phyloP scores from a whole-genome alignment of 2,888 invertebrate species.

The Perizoma flavofasciatum region DNA sequence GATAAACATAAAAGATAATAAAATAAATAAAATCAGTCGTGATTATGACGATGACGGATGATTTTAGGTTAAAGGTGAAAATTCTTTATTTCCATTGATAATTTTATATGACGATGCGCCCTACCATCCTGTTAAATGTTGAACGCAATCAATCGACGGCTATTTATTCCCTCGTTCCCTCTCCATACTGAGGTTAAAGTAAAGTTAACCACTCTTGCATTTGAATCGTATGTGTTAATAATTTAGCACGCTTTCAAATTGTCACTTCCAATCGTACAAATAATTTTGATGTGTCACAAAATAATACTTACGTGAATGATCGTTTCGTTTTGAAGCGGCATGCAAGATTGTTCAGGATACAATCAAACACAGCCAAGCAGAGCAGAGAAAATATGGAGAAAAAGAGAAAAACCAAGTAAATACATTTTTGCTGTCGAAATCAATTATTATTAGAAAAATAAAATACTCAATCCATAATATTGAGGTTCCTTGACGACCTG shows the following conservation, averaged over 20 bases:
- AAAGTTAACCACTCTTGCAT: constrained; percentile 34
- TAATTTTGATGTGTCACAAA: constrained; percentile 80
- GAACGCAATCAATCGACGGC: constrained; percentile 32
- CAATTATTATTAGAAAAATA: constrained; percentile 77
- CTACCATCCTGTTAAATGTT: constrained; percentile 44
- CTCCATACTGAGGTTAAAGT: constrained; percentile 38
- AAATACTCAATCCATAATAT: constrained; percentile 73
- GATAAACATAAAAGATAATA: constrained; percentile 62
- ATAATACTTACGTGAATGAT: constrained; percentile 90
- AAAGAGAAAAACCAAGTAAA: constrained; percentile 90
- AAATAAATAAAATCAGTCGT: constrained; percentile 55
- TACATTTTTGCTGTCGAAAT: constrained; percentile 85
- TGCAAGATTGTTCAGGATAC: constrained; percentile 90
- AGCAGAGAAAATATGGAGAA: constrained; percentile 92
- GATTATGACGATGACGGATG: constrained; percentile 61
- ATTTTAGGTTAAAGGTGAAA: constrained; percentile 68
- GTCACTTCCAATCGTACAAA: constrained; percentile 42
- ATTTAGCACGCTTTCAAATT: constrained; percentile 42
- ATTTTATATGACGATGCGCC: constrained; percentile 43
- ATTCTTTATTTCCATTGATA: constrained; percentile 36
- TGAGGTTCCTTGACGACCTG: constrained; percentile 75
- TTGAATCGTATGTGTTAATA: constrained; percentile 22
- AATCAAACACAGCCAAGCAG: constrained; percentile 93
- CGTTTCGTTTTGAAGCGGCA: constrained; percentile 89
- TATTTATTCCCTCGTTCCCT: constrained; percentile 33